Conservation (phyloP, 30 jellyfish, hydroid and myxozoan species). For the Pseudorhiza aurosa region DNA sequence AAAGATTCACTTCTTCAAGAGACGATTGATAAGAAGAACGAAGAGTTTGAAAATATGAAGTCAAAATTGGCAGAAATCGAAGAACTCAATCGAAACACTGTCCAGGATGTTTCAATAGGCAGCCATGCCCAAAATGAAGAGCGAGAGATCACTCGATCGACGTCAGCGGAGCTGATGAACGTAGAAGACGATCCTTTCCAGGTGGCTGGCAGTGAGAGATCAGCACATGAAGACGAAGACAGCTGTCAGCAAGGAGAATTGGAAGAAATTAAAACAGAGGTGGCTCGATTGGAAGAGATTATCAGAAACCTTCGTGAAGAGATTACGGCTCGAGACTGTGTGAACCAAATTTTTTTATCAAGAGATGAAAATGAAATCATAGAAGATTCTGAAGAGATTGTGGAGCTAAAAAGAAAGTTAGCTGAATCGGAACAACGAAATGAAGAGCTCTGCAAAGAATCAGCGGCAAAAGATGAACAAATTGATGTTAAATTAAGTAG, state of each 20-base stretch:
- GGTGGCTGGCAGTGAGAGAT: too few relatives aligned
- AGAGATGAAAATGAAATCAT: background rate
- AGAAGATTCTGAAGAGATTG: background rate
- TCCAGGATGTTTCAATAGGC: too few relatives aligned
- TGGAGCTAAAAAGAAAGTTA: background rate
- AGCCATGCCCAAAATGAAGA: too few relatives aligned
- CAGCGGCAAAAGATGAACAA: too few relatives aligned
- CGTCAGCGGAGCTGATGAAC: too few relatives aligned
- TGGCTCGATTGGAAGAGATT: background rate
- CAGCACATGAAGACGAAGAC: background rate
- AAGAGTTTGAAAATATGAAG: background rate
- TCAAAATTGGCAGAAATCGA: background rate
- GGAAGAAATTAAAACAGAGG: background rate
- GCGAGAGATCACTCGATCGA: too few relatives aligned
- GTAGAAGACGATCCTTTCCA: too few relatives aligned
- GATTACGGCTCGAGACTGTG: too few relatives aligned
- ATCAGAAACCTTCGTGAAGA: background rate
- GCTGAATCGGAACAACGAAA: conserved; percentile 12
- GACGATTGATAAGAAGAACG: background rate
- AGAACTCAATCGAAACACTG: too few relatives aligned
- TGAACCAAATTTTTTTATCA: too few relatives aligned
- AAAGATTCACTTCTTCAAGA: background rate
- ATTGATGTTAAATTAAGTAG: too few relatives aligned
- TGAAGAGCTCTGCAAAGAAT: background rate
- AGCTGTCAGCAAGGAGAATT: background rate